Base-by-base conservation (phyloP, 37 sponge, comb jelly and placozoan species). In the Amphimedon queenslandica region DNA sequence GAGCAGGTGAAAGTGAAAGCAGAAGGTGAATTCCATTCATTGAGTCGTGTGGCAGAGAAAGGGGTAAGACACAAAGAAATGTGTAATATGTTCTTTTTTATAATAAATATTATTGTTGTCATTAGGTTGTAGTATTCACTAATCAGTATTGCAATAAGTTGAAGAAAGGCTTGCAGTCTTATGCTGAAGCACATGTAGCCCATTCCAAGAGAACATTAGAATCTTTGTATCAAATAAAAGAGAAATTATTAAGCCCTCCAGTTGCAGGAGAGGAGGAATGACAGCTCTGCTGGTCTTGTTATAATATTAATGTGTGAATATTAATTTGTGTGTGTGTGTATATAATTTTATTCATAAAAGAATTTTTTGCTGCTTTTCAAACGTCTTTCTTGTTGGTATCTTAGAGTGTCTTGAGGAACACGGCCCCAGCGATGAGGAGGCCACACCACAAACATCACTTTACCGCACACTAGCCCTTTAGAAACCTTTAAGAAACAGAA, bases 381-480 rank as follows among this genome's bases (percentile, higher is more conserved):
- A 18, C 51, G 8, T 11, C 61, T 11, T n/a, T 60, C 27, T n/a
- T 60, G 61, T 60, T 60, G 61, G 21, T 60, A 5, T 25, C 5
- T 11, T n/a, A n/a, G 21, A n/a, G 21, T 13, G 21, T 13, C 5
- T 11, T 11, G 61, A n/a, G 28, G 23, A 6, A 86, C n/a, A 36
- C 31, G 41, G 30, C 61, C 55, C 82, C 75, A 75, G 43, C 87
- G 70, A 18, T 68, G 36, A 21, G 80, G 81, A 25, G 87, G 87
- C 87, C 87, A 86, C 30, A 86, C 29, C 3, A 86, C 57, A 37
- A 71, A 82, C 1, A 76, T 65, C 38, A 51, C 81, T 38, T 13
- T 0, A 1, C 81, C 87, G 18, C 40, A 30, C 11, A 86, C 67
- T 31, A 86, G 66, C 28, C 87, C 87, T 18, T 8, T 35, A 4